Conservation (phyloP, 1,140 invertebrate genomes). For the Eupristina koningsbergeri region DNA sequence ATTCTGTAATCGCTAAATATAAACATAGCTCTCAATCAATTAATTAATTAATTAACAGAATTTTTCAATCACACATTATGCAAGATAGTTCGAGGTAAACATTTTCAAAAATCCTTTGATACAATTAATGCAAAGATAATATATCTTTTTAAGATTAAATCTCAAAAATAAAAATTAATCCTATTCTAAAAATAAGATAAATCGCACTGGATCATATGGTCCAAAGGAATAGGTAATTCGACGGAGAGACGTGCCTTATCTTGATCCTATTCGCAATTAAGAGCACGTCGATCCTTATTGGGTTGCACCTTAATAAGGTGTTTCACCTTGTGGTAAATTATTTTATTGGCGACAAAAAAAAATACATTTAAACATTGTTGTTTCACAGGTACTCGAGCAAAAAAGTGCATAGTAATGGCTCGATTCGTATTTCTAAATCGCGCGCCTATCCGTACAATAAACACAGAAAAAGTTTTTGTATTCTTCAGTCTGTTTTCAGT, state of each 20-base stretch:
- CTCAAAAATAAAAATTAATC: not conserved
- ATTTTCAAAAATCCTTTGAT: slow-evolving; percentile 15
- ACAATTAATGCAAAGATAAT: slow-evolving; percentile 12
- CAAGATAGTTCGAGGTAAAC: not conserved
- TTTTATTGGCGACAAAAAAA: slow-evolving; percentile 51
- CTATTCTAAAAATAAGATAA: not conserved
- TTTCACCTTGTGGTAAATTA: slow-evolving; percentile 56
- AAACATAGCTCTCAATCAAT: not conserved
- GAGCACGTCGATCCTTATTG: slow-evolving; percentile 55
- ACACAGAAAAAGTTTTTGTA: not conserved
- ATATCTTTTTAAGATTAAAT: slow-evolving; percentile 32
- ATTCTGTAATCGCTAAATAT: not conserved
- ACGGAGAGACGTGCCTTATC: not conserved
- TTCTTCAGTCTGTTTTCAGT: not conserved
- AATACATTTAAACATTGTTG: not conserved
- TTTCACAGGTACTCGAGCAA: not conserved
- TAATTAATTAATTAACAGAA: not conserved
- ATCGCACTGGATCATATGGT: not conserved
- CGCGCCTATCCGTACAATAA: not conserved
- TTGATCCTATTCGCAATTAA: slow-evolving; percentile 53
- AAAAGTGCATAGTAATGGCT: not conserved
- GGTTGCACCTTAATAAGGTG: slow-evolving; percentile 50
- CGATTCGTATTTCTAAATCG: not conserved
- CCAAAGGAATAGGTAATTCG: slow-evolving; percentile 1
- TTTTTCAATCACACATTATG: not conserved